Evolutionary conservation across 2,797 vertebrate species (phyloP), one percentile per base, ranked within the genome.

Genomic region (Yasuhikotakia modesta): DNA sequence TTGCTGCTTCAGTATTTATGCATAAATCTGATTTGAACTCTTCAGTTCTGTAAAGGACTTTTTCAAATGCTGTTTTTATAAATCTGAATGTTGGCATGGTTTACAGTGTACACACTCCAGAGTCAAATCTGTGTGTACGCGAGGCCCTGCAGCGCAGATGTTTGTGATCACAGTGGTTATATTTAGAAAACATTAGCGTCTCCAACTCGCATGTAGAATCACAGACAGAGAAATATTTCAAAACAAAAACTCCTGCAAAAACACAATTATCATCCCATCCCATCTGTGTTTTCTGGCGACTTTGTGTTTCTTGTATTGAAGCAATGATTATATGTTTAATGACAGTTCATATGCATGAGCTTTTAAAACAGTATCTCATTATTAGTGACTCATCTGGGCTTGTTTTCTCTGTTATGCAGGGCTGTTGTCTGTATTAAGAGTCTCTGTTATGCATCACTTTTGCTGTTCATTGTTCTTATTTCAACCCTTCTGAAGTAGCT

Each of bases 401-500:
- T 70, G 32, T 43, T 12, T 43, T 39, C 3, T 32, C n/a, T 53
- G 48, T 64, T 39, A 35, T 16, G 19, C 32, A 16, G 3, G 6
- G 16, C 14, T 55, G 30, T 16, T 55, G 65, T 55, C 19, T 4
- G 5, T 8, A 11, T 43, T 24, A 12, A 4, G 6, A 24, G 10
- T 43, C 27, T 64, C n/a, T 17, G 53, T 57, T 24, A 57, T 57
- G 53, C 53, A 58, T 58, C 55, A 27, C 22, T 3, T 8, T 27
- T 21, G 48, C 0, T 60, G 8, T 46, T 60, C 7, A 35, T 76
- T 76, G 74, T 68, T 76, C n/a, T 2, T 17, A n/a, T 32, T 12
- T 16, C 57, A 30, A 27, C 13, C 24, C 13, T 16, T 30, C 14
- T 24, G 8, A 58, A 58, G 24, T 16, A 14, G 22, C 55, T n/a